A percentile compares a stretch with the other conserved stretches of the same genome.
phyloP scores from a whole-genome alignment of 1,140 invertebrate genomes.

The Sipha flava region DNA sequence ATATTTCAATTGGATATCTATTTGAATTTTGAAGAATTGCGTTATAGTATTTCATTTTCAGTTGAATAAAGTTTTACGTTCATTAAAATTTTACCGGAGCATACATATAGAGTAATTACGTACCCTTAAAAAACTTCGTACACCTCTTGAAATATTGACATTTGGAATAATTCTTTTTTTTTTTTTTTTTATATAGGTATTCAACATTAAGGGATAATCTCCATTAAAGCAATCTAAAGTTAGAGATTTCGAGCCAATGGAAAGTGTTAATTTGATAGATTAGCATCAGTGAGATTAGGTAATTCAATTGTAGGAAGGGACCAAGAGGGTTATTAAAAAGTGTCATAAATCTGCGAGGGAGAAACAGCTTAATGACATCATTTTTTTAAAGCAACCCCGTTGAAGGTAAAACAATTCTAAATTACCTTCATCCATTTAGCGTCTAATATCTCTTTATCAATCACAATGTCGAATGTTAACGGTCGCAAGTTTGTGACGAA shows the following conservation, averaged over 20 bases:
- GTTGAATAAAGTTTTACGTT: background rate
- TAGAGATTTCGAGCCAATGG: slow-evolving; percentile 19
- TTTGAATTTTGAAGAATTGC: background rate
- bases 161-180: background rate
- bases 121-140: background rate
- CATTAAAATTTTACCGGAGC: background rate
- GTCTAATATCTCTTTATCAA: slow-evolving; percentile 61
- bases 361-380: background rate
- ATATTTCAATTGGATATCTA: background rate
- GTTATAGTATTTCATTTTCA: background rate
- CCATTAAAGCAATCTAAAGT: background rate
- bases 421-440: slow-evolving; percentile 70
- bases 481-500: slow-evolving; percentile 65
- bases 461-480: slow-evolving; percentile 52
- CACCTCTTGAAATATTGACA: background rate
- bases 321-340: slow-evolving; percentile 18
- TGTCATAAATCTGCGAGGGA: slow-evolving; percentile 1
- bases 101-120: background rate
- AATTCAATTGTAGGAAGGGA: slow-evolving; percentile 9
- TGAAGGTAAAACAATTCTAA: background rate
- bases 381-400: background rate
- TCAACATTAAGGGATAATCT: background rate
- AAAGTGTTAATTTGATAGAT: slow-evolving; percentile 25
- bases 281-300: slow-evolving; percentile 8
- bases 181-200: background rate